phyloP scores from a whole-genome alignment of 2,888 invertebrate species.

The Drosophila nigricruria region DNA sequence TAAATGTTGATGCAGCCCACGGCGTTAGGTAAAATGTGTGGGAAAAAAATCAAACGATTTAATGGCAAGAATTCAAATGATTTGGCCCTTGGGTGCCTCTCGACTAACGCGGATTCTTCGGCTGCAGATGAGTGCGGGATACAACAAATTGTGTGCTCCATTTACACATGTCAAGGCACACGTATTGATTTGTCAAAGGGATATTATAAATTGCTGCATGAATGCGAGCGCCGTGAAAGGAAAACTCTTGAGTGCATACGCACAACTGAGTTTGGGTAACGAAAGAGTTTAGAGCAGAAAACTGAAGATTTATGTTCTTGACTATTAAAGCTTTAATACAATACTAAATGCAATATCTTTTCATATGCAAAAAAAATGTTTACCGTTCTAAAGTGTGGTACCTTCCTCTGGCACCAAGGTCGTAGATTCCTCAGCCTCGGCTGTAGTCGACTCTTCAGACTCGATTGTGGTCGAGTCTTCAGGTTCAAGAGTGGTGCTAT shows the following conservation, averaged over 20 bases:
- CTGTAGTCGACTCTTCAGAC: conserved; percentile 22
- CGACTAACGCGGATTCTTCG: conserved; percentile 22
- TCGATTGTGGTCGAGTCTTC: conserved; percentile 22
- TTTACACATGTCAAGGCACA: conserved; percentile 56
- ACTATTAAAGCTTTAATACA: conserved; percentile 6
- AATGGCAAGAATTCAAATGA: conserved; percentile 74
- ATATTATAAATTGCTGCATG: conserved; percentile 61
- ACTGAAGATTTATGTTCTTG: conserved; percentile 10
- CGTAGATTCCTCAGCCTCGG: conserved; percentile 4
- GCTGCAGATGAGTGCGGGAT: background rate
- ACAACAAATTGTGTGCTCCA: conserved; percentile 49
- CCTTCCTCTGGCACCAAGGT: background rate
- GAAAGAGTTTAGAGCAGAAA: conserved; percentile 4
- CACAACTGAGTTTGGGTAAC: conserved; percentile 43
- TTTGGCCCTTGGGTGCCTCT: conserved; percentile 56
- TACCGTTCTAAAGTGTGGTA: conserved; percentile 12
- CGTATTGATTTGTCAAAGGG: conserved; percentile 75
- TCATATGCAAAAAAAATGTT: background rate
- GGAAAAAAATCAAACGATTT: conserved; percentile 70
- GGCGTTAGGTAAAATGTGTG: conserved; percentile 16
- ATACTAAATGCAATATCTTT: background rate
- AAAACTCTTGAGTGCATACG: conserved; percentile 33
- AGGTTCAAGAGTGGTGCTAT: conserved; percentile 19
- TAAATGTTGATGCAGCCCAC: conserved; percentile 52
- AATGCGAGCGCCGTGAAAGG: conserved; percentile 29